Evolutionary conservation across 2,888 invertebrate species (phyloP).

Genomic region (Cataglyphis albicans): DNA sequence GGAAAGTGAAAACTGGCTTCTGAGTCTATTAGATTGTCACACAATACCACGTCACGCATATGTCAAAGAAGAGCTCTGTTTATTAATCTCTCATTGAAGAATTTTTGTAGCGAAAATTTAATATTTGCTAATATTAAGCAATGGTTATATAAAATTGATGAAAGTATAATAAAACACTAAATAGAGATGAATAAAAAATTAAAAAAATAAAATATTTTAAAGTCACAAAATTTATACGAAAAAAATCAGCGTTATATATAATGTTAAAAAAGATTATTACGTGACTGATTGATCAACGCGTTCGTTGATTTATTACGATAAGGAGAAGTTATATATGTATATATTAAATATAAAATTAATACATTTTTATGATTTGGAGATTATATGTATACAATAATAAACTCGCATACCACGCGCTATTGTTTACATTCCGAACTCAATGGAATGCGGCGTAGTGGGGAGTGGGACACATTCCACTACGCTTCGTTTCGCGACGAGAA

Average conservation of each 20-base stretch:
- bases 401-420: too few species aligned
- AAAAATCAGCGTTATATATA: neutral
- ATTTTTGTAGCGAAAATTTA: neutral
- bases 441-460: too few species aligned
- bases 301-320: neutral
- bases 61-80: conserved; percentile 11
- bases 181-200: neutral
- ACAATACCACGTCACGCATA: conserved; percentile 56
- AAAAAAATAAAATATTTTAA: neutral
- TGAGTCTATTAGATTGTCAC: conserved; percentile 38
- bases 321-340: neutral
- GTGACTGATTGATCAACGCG: neutral
- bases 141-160: neutral
- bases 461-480: too few species aligned
- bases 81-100: conserved; percentile 16
- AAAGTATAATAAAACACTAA: neutral
- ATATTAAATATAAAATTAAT: too few species aligned
- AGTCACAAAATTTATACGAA: neutral
- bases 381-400: too few species aligned
- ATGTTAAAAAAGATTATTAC: neutral
- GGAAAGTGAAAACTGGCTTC: conserved; percentile 72
- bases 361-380: too few species aligned
- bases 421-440: too few species aligned
- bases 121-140: neutral
- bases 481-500: too few species aligned